These are phyloP conservation scores for Motacilla tschutschensis DNA, from an alignment of 2,113 vertebrate genomes.

Conservation along the genomic window DNA sequence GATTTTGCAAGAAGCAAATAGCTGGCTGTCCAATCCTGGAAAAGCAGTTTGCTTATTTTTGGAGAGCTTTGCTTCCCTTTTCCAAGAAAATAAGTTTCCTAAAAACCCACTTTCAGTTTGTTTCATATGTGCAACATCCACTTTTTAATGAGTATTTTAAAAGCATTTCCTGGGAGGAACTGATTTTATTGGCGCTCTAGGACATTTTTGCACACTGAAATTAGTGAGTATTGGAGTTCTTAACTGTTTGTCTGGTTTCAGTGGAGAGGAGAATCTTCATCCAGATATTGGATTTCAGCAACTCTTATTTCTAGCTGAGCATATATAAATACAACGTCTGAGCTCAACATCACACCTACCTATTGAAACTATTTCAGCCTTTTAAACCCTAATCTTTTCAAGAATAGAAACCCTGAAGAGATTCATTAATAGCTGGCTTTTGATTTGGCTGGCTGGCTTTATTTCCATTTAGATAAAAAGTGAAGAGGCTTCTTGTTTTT, in stretches of 20 bases:
- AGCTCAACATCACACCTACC: constrained; percentile 16
- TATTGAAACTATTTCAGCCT: background rate
- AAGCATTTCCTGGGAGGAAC: background rate
- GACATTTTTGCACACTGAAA: background rate
- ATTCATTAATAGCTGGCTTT: constrained; percentile 15
- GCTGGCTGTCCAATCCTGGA: background rate
- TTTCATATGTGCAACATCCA: background rate
- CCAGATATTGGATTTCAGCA: background rate
- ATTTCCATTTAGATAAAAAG: constrained; percentile 46
- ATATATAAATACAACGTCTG: background rate
- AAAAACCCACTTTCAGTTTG: background rate
- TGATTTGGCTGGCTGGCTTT: constrained; percentile 34
- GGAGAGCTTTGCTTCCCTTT: background rate
- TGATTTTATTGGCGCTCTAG: background rate
- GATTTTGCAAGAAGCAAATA: background rate
- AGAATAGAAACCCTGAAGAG: constrained; percentile 27
- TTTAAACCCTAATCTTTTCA: constrained; percentile 24
- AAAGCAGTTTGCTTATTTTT: background rate
- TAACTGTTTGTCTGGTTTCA: background rate
- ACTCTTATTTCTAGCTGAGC: background rate
- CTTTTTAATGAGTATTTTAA: background rate
- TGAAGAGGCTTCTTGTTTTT: constrained; percentile 20
- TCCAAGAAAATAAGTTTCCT: background rate
- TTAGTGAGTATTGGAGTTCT: background rate
- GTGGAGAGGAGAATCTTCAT: background rate